Conservation (phyloP, 2,888 invertebrate species). For the Apamea anceps region DNA sequence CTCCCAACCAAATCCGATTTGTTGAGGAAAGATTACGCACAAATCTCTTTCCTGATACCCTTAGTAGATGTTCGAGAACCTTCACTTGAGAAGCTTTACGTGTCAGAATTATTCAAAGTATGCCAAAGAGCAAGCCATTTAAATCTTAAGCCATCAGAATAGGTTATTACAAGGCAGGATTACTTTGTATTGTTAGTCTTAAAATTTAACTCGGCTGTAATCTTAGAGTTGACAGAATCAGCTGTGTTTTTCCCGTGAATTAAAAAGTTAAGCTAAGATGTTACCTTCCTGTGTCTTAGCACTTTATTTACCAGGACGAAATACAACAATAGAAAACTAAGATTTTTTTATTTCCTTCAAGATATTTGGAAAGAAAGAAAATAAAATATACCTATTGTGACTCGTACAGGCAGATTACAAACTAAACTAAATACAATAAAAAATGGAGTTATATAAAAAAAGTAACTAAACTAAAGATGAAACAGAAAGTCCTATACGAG, state of each 20-base stretch:
- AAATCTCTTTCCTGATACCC: conserved; percentile 54
- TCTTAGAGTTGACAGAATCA: conserved; percentile 23
- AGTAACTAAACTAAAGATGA: no score
- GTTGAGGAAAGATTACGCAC: conserved; percentile 56
- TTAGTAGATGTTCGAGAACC: conserved; percentile 46
- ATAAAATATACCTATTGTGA: no score
- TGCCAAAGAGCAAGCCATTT: conserved; percentile 43
- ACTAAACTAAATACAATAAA: no score
- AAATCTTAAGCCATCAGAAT: conserved; percentile 47
- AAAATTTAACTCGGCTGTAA: conserved; percentile 16
- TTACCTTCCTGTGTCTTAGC: background rate
- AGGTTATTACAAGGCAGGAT: conserved; percentile 44
- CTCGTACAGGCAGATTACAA: no score
- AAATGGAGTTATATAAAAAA: no score
- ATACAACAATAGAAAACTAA: background rate
- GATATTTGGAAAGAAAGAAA: no score
- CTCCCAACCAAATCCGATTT: conserved; percentile 44
- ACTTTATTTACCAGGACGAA: background rate
- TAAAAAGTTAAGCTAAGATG: conserved; percentile 17
- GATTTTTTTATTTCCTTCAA: background rate
- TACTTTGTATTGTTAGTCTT: conserved; percentile 43
- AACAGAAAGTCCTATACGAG: no score
- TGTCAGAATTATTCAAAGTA: conserved; percentile 58
- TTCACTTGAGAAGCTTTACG: conserved; percentile 41
- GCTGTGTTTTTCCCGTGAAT: conserved; percentile 1